Base-by-base conservation (phyloP, 1,140 invertebrate genomes). In the Calycopis cecrops region DNA sequence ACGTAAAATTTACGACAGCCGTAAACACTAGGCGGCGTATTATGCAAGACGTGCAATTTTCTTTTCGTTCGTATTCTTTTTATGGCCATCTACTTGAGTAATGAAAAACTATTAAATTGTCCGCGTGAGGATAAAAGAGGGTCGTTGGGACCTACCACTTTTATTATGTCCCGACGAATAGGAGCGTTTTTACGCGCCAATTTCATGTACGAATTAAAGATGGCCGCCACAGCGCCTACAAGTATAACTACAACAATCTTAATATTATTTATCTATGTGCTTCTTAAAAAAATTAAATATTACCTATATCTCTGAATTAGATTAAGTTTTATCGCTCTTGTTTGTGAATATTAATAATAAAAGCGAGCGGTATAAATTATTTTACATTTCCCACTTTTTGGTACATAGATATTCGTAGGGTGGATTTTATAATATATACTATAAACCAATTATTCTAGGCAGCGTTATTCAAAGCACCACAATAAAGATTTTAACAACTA, bases 1-100 rank as follows among this genome's bases (percentile, higher is more conserved):
- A 60, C 67, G 62, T 76, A 60, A 71, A 78, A 67, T 82, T 80
- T 81, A 79, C 62, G 64, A 55, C 54, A 57, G 16, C 55, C 49
- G 65, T 59, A 61, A 65, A 69, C 67, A 62, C 65, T 70, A 67
- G 64, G 70, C 68, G 61, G 40, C 48, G 52, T 60, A 79, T 86
- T 84, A 86, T 86, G 80, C 82, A 85, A 76, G 69, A 55, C 71
- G 73, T 84, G 80, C 80, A 86, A 86, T 86, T 86, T 86, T 86
- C 80, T 81, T 78, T 59, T 67, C 73, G 63, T 81, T 78, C 79
- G 81, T 83, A 70, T 60, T 65, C 59, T 69, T 82, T 83, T 85
- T 84, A 80, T 77, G 60, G 67, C 53, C 79, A 71, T 85, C 82
- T 85, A 82, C 82, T 85, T 85, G 82, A 85, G 82, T 85, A 85